Base-by-base conservation (phyloP, 2,888 invertebrate species). In the Gandaritis pyraliata region DNA sequence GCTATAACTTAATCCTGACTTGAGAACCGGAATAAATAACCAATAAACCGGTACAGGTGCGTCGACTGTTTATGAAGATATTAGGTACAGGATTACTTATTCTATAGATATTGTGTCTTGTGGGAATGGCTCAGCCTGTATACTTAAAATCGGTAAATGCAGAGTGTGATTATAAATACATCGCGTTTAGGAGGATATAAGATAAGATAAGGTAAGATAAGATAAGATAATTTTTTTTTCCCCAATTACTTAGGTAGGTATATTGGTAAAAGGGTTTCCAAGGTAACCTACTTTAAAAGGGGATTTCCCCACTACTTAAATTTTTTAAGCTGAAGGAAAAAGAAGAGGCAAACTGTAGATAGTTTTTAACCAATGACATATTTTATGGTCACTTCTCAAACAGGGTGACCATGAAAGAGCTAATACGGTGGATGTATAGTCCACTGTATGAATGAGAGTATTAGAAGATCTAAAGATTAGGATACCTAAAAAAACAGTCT, bases 1-100 rank as follows among this genome's bases (percentile, higher is more conserved):
- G 90, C 88, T 88, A 90, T 91, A 91, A 91, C 90, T 90, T 90
- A 90, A 91, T 90, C 91, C 87, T 72, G 80, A 83, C 83, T 88
- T 87, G 85, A 89, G 89, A 83, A 84, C 81, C 83, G 82, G 70
- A 85, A 89, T 91, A 91, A 90, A 91, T 90, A 90, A 90, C 87
- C 86, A 85, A 90, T 90, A 90, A 90, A 89, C 86, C 86, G 85
- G 83, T 86, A 85, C 90, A 89, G 90, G 90, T 90, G 88, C 82
- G 77, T 76, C 74, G 74, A 81, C 82, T 78, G 82, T 83, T 86
- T 80, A 81, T 81, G 82, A 80, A 78, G 76, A 79, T 77, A 76
- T 81, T 79, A n/a, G n/a, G n/a, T n/a, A 78, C 75, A 79, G 78
- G 74, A 76, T 83, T 70, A 68, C 57, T 65, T 65, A 60, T 61